Percentiles rank a stretch among this genome's conserved stretches.
Evolutionary conservation across 2,113 vertebrate species (phyloP).

Genomic region (Bothrops jararaca): DNA sequence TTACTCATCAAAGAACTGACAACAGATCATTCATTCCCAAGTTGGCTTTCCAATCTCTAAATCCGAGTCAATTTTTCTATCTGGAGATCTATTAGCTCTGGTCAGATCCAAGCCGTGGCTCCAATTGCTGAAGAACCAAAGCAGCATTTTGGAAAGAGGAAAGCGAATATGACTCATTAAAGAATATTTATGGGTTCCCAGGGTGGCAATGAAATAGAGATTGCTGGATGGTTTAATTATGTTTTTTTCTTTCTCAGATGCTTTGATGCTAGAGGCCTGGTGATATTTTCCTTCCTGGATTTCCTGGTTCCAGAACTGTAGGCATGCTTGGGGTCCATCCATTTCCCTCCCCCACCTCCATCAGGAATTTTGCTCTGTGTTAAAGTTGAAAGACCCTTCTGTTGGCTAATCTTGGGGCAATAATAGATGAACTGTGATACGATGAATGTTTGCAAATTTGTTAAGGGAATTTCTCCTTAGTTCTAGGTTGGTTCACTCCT

Average conservation of each 20-base stretch:
- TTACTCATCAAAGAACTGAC: background rate
- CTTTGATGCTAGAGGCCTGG: background rate
- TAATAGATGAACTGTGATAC: background rate
- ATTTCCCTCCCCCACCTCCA: background rate
- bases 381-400: background rate
- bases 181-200: background rate
- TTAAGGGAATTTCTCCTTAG: too few species aligned
- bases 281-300: background rate
- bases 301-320: background rate
- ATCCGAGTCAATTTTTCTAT: background rate
- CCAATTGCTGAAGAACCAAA: background rate
- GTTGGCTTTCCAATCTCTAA: background rate
- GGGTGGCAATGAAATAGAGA: background rate
- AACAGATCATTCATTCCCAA: conserved; percentile 2
- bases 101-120: background rate
- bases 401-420: background rate
- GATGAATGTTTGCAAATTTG: background rate
- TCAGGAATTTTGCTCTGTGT: conserved; percentile 15
- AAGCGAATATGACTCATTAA: background rate
- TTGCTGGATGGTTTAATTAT: conserved; percentile 14
- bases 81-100: background rate
- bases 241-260: background rate
- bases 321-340: background rate
- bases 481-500: too few species aligned
- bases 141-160: background rate